These are phyloP conservation scores for Amiota mariae DNA, from an alignment of 2,888 invertebrate genomes.

Conservation along the genomic window DNA sequence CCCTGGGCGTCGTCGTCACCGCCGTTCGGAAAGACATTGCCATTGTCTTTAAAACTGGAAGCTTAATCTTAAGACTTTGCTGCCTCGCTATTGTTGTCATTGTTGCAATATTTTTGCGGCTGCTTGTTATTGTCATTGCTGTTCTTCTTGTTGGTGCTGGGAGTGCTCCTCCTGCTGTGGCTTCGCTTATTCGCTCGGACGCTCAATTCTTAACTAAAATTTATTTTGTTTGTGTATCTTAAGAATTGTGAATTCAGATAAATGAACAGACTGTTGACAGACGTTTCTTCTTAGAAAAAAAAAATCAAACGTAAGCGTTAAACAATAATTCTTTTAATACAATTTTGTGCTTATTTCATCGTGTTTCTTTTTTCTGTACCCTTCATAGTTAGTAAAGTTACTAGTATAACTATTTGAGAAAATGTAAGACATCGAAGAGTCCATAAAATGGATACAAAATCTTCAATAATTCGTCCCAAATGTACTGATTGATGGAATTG, in stretches of 20 bases:
- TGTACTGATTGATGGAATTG: no score
- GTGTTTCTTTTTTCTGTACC: constrained; percentile 34
- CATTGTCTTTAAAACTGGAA: constrained; percentile 28
- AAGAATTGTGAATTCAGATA: not conserved
- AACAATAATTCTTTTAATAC: constrained; percentile 19
- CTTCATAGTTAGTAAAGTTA: constrained; percentile 11
- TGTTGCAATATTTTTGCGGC: constrained; percentile 49
- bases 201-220: constrained; percentile 12
- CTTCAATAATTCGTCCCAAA: no score
- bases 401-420: no score
- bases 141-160: constrained; percentile 26
- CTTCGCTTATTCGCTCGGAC: constrained; percentile 27
- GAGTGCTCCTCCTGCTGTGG: constrained; percentile 18
- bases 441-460: no score
- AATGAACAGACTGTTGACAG: not conserved
- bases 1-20: not conserved
- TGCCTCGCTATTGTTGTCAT: constrained; percentile 54
- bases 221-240: constrained; percentile 37
- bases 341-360: constrained; percentile 5
- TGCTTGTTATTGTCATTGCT: constrained; percentile 20
- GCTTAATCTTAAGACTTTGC: constrained; percentile 32
- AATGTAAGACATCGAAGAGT: no score
- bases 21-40: not conserved
- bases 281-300: constrained; percentile 50
- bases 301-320: constrained; percentile 42